Conservation (phyloP, 2,113 vertebrate genomes). For the Hemiscyllium ocellatum region DNA sequence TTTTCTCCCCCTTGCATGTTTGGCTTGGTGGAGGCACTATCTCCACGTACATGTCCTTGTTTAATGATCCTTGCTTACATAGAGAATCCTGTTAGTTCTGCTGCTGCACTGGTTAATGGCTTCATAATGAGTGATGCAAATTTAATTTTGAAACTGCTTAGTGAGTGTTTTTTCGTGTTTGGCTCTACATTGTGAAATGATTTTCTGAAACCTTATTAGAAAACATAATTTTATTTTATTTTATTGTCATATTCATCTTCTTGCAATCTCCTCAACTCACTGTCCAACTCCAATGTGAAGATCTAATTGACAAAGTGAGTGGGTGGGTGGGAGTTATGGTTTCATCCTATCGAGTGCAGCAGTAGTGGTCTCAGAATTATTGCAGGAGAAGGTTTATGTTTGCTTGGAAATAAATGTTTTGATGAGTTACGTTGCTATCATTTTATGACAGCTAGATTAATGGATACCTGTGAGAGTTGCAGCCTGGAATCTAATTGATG, state of each 20-base stretch:
- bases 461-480: not conserved
- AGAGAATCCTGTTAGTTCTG: conserved; percentile 32
- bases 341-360: not conserved
- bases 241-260: conserved; percentile 33
- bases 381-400: not conserved
- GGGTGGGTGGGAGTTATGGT: not conserved
- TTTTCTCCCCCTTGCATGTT: not conserved
- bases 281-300: conserved; percentile 8
- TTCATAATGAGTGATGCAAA: conserved; percentile 30
- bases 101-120: conserved; percentile 33
- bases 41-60: conserved; percentile 19
- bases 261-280: conserved; percentile 4
- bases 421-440: not conserved
- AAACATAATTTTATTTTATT: conserved; percentile 34
- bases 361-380: not conserved
- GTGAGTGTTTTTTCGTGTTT: conserved; percentile 30
- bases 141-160: conserved; percentile 36
- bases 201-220: conserved; percentile 24
- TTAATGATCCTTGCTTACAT: conserved; percentile 34
- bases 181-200: conserved; percentile 11
- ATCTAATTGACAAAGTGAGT: conserved; percentile 28
- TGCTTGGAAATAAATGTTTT: not conserved
- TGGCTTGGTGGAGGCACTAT: not conserved
- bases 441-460: conserved; percentile 28
- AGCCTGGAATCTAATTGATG: not conserved